A percentile compares a stretch with the other conserved stretches of the same genome.
These are phyloP conservation scores for Manis crassicaudata DNA, from an alignment of 2,797 vertebrate genomes.

Conservation along the genomic window DNA sequence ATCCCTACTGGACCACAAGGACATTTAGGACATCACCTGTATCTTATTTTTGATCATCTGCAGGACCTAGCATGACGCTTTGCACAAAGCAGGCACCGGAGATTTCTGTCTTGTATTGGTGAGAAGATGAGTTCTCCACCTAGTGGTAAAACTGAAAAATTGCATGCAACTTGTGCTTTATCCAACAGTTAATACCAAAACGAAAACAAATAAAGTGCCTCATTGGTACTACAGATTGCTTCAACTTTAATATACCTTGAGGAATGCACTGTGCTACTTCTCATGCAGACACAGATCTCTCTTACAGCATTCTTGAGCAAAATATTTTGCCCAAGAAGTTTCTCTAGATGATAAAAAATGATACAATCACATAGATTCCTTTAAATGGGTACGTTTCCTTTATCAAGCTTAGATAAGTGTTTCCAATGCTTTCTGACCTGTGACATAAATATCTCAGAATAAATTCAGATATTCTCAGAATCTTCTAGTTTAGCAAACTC, in stretches of 20 bases:
- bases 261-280: not conserved
- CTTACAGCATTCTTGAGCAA: constrained; percentile 1
- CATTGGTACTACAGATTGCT: not conserved
- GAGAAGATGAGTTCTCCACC: constrained; percentile 55
- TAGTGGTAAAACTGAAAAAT: constrained; percentile 66
- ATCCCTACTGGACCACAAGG: not conserved
- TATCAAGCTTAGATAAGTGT: not conserved
- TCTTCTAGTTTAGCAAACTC: not conserved
- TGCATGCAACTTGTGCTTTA: constrained; percentile 29
- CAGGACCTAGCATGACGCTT: not conserved
- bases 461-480: not conserved
- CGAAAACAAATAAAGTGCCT: not conserved
- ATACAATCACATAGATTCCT: not conserved
- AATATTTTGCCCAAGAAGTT: not conserved
- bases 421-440: not conserved
- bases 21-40: not conserved
- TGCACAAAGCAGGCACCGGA: not conserved
- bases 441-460: not conserved
- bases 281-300: not conserved
- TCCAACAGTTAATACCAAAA: not conserved
- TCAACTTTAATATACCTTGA: not conserved
- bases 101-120: not conserved
- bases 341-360: not conserved
- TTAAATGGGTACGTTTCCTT: not conserved
- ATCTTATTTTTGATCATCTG: not conserved